Evolutionary conservation across 2,888 invertebrate species (phyloP).

Genomic region (Plagodis dolabraria): DNA sequence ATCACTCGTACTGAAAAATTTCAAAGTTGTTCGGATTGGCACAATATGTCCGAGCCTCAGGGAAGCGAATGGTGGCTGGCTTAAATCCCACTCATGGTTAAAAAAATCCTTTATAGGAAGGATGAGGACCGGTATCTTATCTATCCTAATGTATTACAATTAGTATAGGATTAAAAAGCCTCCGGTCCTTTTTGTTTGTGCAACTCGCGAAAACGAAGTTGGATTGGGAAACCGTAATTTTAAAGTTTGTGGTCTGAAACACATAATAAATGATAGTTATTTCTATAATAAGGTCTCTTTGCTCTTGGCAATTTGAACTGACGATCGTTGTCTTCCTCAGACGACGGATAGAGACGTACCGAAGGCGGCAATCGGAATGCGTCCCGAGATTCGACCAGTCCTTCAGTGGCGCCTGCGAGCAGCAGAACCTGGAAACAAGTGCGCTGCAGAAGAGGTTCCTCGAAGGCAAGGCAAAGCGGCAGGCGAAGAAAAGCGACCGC

Average conservation of each 20-base stretch:
- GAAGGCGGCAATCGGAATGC: constrained; percentile 93
- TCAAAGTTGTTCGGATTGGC: too few relatives aligned
- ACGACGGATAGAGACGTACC: constrained; percentile 94
- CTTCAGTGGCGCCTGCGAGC: constrained; percentile 94
- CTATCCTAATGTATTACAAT: too few relatives aligned
- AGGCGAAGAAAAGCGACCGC: constrained; percentile 91
- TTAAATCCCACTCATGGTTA: too few relatives aligned
- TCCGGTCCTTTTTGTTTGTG: constrained; percentile 23
- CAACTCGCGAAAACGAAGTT: constrained; percentile 22
- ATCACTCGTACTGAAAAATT: not conserved
- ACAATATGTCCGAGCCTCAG: too few relatives aligned
- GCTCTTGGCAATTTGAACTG: too few relatives aligned
- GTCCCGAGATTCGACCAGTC: constrained; percentile 95
- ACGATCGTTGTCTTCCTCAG: constrained; percentile 65
- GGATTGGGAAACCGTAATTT: constrained; percentile 19
- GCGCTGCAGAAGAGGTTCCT: constrained; percentile 95
- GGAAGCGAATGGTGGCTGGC: too few relatives aligned
- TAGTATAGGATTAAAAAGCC: constrained; percentile 17
- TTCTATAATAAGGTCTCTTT: too few relatives aligned
- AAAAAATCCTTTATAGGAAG: too few relatives aligned
- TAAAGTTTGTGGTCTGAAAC: constrained; percentile 3
- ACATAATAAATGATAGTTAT: not conserved
- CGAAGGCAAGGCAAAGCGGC: constrained; percentile 95
- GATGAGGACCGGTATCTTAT: too few relatives aligned
- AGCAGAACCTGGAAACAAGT: constrained; percentile 95